Percentiles rank a stretch among this genome's conserved stretches.
Conservation (phyloP, 2,113 vertebrate genomes). For the Oreotragus oreotragus region DNA sequence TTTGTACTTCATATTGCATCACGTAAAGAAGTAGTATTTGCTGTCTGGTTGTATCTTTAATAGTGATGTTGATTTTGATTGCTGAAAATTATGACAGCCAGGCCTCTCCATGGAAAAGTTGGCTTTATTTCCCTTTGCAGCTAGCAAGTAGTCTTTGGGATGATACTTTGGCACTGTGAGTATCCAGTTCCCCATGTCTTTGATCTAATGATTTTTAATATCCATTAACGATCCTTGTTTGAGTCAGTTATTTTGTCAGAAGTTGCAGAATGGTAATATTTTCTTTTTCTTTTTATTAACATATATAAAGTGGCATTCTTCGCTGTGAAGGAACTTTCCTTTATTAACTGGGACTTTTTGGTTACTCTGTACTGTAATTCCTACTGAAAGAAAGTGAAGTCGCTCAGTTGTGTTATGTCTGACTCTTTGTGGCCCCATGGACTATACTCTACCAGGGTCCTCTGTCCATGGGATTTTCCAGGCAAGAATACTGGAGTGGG, state of each 20-base stretch:
- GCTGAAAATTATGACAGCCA: not conserved
- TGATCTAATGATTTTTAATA: not conserved
- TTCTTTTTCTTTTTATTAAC: slow-evolving; percentile 15
- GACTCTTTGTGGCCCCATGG: not conserved
- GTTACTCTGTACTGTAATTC: not conserved
- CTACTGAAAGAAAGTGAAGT: not conserved
- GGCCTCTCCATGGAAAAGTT: not conserved
- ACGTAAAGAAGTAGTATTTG: not conserved
- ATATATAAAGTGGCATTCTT: not conserved
- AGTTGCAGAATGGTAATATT: not conserved
- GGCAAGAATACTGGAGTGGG: no score
- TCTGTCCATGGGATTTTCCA: no score
- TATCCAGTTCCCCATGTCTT: not conserved
- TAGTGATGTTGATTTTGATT: not conserved
- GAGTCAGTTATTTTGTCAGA: not conserved
- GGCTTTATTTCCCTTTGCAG: not conserved
- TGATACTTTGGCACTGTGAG: not conserved
- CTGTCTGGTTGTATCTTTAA: not conserved
- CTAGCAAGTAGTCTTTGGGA: not conserved
- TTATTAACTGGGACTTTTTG: not conserved
- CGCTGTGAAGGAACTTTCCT: not conserved
- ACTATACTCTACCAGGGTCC: no score
- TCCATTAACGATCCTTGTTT: not conserved
- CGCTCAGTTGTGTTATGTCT: not conserved
- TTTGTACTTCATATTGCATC: not conserved